These are phyloP conservation scores for Strongylocentrotus purpuratus DNA, from an alignment of 35 echinoderm and acorn worm species.

Conservation along the genomic window DNA sequence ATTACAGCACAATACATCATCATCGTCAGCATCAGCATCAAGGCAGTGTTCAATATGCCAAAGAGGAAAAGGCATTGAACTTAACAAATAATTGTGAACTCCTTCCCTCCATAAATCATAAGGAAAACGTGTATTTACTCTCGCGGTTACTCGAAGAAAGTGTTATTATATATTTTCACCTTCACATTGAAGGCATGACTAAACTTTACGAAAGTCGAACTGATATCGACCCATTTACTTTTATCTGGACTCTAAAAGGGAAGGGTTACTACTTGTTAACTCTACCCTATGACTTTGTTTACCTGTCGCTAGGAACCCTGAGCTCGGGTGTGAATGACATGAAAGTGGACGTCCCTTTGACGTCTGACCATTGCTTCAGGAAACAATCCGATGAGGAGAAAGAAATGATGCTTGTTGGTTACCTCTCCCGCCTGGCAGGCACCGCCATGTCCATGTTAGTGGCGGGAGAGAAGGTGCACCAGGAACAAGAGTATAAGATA, in stretches of 20 bases:
- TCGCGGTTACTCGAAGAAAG: neutral
- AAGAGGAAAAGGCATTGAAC: neutral
- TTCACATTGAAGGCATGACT: neutral
- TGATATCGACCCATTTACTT: neutral
- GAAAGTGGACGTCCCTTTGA: neutral
- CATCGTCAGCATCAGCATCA: neutral
- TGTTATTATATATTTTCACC: neutral
- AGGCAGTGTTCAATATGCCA: neutral
- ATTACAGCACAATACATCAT: neutral
- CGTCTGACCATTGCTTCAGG: neutral
- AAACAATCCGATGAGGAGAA: neutral
- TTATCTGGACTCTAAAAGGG: neutral
- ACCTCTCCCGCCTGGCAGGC: neutral
- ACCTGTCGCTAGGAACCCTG: neutral
- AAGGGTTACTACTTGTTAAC: conserved; percentile 4
- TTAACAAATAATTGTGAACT: neutral
- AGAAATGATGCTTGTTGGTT: neutral
- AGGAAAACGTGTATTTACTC: neutral
- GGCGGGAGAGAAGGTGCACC: neutral
- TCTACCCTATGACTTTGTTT: neutral
- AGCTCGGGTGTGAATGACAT: neutral
- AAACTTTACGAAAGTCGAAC: neutral
- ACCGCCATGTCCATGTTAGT: neutral
- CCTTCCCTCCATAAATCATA: neutral
- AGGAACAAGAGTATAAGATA: neutral